Conservation (phyloP, 2,113 vertebrate genomes). For the Pipra filicauda region DNA sequence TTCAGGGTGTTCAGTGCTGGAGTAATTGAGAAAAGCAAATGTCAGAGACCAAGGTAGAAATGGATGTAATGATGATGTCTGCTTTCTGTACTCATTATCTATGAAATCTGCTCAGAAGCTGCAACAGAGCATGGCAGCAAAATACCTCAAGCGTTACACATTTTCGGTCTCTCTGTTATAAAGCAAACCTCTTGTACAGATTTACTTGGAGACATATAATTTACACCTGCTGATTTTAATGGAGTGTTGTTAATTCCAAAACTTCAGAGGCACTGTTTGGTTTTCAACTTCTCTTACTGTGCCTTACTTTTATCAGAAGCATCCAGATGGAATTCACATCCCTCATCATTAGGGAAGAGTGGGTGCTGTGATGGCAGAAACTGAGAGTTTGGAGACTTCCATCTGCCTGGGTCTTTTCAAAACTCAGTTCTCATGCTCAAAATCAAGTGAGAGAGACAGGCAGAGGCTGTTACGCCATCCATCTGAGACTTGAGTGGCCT, state of each 20-base stretch:
- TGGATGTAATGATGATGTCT: neutral
- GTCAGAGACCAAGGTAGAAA: neutral
- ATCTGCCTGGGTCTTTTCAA: neutral
- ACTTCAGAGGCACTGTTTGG: neutral
- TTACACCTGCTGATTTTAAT: neutral
- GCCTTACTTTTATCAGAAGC: neutral
- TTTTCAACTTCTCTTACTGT: neutral
- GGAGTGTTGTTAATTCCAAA: neutral
- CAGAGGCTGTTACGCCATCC: neutral
- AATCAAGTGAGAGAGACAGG: neutral
- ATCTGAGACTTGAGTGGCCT: neutral
- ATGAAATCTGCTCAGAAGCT: neutral
- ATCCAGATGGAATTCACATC: neutral
- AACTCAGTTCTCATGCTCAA: neutral
- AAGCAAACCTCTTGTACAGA: neutral
- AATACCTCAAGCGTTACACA: rapidly evolving
- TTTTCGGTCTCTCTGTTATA: neutral
- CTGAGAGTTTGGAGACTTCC: neutral
- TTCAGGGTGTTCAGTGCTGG: neutral
- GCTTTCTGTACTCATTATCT: neutral
- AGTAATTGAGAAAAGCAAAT: neutral
- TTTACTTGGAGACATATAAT: neutral
- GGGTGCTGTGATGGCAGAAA: neutral
- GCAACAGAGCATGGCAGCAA: neutral
- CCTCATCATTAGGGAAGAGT: neutral